Evolutionary conservation across 1,140 invertebrate genomes (phyloP).

Genomic region (Anthonomus grandis): DNA sequence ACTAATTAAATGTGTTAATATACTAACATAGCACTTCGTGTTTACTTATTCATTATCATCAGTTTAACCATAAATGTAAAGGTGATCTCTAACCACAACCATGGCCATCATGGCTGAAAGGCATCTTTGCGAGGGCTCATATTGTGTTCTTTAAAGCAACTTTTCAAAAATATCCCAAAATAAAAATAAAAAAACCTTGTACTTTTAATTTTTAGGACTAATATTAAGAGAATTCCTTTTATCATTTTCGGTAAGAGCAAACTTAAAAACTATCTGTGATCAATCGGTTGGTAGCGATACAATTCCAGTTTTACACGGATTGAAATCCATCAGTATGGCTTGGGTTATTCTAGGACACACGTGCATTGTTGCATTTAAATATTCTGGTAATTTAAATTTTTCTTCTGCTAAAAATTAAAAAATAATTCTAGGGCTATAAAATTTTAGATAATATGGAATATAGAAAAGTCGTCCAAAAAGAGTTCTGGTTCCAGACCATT

Average conservation of each 20-base stretch:
- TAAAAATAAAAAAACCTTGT: no score
- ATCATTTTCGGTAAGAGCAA: conserved; percentile 73
- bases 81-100: no score
- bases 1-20: no score
- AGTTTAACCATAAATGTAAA: no score
- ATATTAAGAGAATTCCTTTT: conserved; percentile 61
- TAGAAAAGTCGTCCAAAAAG: conserved; percentile 71
- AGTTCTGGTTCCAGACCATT: conserved; percentile 78
- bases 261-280: conserved; percentile 75
- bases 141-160: no score
- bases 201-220: conserved; percentile 32
- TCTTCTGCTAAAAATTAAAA: background rate
- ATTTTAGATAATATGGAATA: conserved; percentile 72
- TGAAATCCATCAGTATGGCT: conserved; percentile 81
- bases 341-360: conserved; percentile 93
- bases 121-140: no score
- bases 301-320: conserved; percentile 76
- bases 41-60: no score
- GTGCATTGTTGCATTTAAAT: conserved; percentile 79
- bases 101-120: no score
- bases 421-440: background rate
- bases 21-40: no score
- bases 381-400: conserved; percentile 55
- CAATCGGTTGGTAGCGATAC: conserved; percentile 74
- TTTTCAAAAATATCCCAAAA: no score